Evolutionary conservation across 1,140 invertebrate genomes (phyloP), one percentile per base, ranked within the genome.

Genomic region (Procambarus virginalis): DNA sequence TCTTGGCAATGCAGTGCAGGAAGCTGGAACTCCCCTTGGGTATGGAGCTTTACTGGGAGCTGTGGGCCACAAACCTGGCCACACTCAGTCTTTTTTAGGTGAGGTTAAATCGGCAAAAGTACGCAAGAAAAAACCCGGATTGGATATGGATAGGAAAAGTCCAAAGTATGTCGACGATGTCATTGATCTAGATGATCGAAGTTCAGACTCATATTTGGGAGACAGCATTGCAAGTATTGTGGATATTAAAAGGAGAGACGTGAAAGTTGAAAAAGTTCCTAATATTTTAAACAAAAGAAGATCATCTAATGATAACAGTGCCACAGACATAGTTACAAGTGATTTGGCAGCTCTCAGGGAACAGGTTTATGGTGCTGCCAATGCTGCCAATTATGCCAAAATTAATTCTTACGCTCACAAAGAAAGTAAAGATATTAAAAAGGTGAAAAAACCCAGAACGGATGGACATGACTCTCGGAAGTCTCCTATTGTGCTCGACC

Each of bases 401-500:
- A 91, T 92, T 46, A 91, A 89, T 55, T 90, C 87, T 58, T 86
- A 91, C 46, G 70, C 90, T 60, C 90, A 83, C 45, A 91, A 92
- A 64, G 92, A 91, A 12, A 86, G 68, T 49, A 90, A 92, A 46
- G 81, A 89, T 49, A 90, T 87, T 17, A 92, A 92, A 68, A 92
- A 92, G 70, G 80, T 89, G 68, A 91, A 91, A 68, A 92, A 91
- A 22, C 86, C 77, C 2, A 81, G 86, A 51, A 86, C 88, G 1
- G 90, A 91, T 55, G 86, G 85, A 46, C 81, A 81, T 8, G 92
- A 92, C 55, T 83, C 90, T 1, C 86, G 89, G 22, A 92, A 92
- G 51, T 92, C 92, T 5, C 93, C 93, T 22, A 93, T 93, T 58
- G 89, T 94, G 20, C 89, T 93, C 6, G 93, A 93, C 91, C 91